These are phyloP conservation scores for Chirona hameri DNA, from an alignment of 2,888 invertebrate species.

Conservation along the genomic window DNA sequence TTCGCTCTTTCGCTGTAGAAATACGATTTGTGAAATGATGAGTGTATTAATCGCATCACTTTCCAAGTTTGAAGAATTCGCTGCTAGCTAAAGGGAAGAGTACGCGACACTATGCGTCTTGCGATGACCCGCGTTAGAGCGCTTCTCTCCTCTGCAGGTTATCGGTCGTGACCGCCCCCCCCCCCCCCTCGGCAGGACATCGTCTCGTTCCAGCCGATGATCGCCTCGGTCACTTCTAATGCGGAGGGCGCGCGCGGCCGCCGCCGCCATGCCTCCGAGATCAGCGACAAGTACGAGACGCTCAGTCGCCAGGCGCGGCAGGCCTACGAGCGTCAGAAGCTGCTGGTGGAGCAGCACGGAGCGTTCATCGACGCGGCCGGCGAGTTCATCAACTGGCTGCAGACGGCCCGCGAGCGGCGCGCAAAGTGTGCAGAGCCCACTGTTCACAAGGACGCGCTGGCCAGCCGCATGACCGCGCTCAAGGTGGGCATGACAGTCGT, in stretches of 20 bases:
- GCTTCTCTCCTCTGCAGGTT: too few relatives aligned
- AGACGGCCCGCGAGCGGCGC: constrained; percentile 81
- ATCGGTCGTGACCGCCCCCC: background rate
- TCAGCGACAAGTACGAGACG: constrained; percentile 83
- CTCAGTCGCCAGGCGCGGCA: constrained; percentile 86
- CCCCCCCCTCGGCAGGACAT: constrained; percentile 74
- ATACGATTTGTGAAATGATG: too few relatives aligned
- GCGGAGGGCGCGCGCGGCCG: constrained; percentile 51
- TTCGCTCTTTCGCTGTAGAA: too few relatives aligned
- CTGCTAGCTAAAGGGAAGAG: too few relatives aligned
- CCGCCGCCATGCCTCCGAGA: constrained; percentile 78
- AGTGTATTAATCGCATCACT: too few relatives aligned
- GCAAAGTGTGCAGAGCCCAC: constrained; percentile 90
- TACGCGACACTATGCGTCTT: too few relatives aligned
- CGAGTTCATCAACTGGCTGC: constrained; percentile 88
- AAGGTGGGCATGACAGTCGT: constrained; percentile 49
- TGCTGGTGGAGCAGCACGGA: constrained; percentile 77
- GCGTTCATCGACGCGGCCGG: constrained; percentile 87
- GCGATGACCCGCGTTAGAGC: too few relatives aligned
- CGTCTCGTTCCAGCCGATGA: constrained; percentile 94
- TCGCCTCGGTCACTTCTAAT: constrained; percentile 89
- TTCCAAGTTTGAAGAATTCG: too few relatives aligned
- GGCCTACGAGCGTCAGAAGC: constrained; percentile 80
- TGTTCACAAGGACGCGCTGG: constrained; percentile 82
- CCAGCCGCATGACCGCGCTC: constrained; percentile 78